Evolutionary conservation across 35 echinoderm and acorn worm species (phyloP).

Genomic region (Ophioderma brevispina): DNA sequence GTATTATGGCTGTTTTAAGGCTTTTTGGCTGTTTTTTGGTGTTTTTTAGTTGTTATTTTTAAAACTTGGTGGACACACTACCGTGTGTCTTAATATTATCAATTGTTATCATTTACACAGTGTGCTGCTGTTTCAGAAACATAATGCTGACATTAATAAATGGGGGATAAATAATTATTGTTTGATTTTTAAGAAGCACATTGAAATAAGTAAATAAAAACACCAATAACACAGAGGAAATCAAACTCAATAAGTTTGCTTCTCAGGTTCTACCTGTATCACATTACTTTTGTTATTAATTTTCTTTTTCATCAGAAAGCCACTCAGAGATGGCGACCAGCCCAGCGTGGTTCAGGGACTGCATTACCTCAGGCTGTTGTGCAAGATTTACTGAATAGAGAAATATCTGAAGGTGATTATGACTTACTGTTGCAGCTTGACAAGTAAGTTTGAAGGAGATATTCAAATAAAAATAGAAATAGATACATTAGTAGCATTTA

Average conservation of each 20-base stretch:
- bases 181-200: background rate
- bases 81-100: no score
- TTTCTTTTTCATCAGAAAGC: constrained; percentile 54
- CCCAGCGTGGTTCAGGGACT: constrained; percentile 73
- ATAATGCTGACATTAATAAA: background rate
- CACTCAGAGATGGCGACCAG: constrained; percentile 94
- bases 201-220: no score
- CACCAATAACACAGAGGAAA: no score
- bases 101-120: no score
- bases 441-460: constrained; percentile 67
- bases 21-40: no score
- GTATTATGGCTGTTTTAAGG: no score
- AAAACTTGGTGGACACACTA: no score
- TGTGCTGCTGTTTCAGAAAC: no score
- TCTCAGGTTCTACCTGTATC: no score
- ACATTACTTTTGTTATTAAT: background rate
- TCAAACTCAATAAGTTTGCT: no score
- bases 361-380: constrained; percentile 75
- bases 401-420: constrained; percentile 91
- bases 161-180: background rate
- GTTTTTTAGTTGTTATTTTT: no score
- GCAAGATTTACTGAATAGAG: constrained; percentile 81
- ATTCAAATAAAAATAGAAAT: no score
- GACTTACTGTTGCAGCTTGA: constrained; percentile 94
- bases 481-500: background rate